Conservation (phyloP, 2,888 invertebrate genomes). For the Eupsilia transversa region DNA sequence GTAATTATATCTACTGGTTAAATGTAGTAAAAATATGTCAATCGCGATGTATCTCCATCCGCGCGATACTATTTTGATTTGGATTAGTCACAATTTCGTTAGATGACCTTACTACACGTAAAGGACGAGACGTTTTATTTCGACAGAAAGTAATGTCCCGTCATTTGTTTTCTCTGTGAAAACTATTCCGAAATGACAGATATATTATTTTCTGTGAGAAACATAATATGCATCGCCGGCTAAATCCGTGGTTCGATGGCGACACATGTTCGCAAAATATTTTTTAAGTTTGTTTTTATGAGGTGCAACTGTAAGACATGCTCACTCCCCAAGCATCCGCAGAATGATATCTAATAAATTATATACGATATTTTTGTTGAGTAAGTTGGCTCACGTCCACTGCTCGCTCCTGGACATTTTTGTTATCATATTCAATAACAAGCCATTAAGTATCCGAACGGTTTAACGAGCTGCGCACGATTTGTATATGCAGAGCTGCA, state of each 20-base stretch:
- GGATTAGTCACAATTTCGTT: constrained; percentile 56
- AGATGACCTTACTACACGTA: constrained; percentile 67
- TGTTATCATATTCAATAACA: constrained; percentile 80
- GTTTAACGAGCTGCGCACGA: constrained; percentile 63
- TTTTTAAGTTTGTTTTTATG: constrained; percentile 87
- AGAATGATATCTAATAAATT: constrained; percentile 88
- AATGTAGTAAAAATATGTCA: constrained; percentile 21
- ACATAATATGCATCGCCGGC: constrained; percentile 79
- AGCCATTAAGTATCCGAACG: constrained; percentile 74
- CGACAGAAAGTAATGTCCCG: constrained; percentile 75
- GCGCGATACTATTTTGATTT: constrained; percentile 52
- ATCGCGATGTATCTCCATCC: constrained; percentile 37
- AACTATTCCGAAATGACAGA: constrained; percentile 80
- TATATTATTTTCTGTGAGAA: constrained; percentile 76
- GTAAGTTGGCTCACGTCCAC: constrained; percentile 87
- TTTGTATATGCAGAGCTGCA: constrained; percentile 63
- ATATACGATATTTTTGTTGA: constrained; percentile 88
- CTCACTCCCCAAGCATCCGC: constrained; percentile 83
- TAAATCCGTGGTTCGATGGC: constrained; percentile 75
- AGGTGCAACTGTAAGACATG: constrained; percentile 86
- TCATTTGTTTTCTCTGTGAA: constrained; percentile 75
- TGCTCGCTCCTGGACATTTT: constrained; percentile 79
- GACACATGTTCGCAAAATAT: constrained; percentile 80
- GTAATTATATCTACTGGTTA: background rate
- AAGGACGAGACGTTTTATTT: constrained; percentile 74